Conservation (phyloP, 2,888 invertebrate genomes). For the Rhamnusium bicolor region DNA sequence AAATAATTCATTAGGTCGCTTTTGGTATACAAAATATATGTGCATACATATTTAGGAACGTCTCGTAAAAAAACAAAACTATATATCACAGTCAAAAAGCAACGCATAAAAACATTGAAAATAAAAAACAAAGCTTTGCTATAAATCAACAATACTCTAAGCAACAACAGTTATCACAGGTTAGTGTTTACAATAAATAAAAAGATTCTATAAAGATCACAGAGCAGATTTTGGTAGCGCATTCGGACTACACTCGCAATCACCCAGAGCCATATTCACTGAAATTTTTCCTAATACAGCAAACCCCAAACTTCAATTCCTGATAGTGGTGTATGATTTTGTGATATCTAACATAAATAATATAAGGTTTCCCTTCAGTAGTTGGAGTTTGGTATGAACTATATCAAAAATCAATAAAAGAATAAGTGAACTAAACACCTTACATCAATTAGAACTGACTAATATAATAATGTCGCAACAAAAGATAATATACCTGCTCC, state of each 20-base stretch:
- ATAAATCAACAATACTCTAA: background rate
- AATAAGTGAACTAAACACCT: conserved; percentile 22
- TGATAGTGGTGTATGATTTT: background rate
- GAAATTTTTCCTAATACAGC: background rate
- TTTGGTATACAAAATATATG: background rate
- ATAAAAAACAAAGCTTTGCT: conserved; percentile 9
- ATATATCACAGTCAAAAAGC: conserved; percentile 10
- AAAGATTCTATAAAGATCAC: background rate
- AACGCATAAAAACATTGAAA: background rate
- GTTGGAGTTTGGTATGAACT: background rate
- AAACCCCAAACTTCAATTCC: background rate
- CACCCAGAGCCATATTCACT: background rate
- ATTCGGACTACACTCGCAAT: background rate
- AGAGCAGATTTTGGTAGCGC: background rate
- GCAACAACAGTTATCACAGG: conserved; percentile 14
- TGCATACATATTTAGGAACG: background rate
- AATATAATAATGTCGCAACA: conserved; percentile 49
- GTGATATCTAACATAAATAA: background rate
- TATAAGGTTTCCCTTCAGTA: background rate
- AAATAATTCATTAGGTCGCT: no score
- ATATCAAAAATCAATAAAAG: conserved; percentile 1
- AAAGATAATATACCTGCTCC: conserved; percentile 70
- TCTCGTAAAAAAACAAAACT: no score
- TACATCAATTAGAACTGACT: conserved; percentile 31
- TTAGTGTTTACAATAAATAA: conserved; percentile 6